Conservation (phyloP, 2,113 vertebrate species). For the Hystrix cristata region DNA sequence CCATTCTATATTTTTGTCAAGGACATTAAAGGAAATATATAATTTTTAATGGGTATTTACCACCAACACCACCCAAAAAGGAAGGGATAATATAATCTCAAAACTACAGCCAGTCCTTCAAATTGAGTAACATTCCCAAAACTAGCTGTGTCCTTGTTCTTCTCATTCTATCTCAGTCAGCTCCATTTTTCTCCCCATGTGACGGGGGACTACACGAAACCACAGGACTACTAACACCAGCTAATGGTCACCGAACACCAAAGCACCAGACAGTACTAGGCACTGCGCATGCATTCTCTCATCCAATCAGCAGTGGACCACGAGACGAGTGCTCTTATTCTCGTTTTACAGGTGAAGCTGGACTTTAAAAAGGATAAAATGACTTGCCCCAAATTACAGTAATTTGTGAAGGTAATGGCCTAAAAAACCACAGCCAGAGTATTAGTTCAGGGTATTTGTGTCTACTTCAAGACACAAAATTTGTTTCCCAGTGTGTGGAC, state of each 20-base stretch:
- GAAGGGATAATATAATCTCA: background rate
- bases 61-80: background rate
- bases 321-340: background rate
- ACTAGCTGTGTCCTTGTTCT: background rate
- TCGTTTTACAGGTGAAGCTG: background rate
- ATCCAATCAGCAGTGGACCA: background rate
- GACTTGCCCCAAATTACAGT: background rate
- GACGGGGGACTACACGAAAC: background rate
- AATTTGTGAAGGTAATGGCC: background rate
- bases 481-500: background rate
- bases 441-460: background rate
- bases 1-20: background rate
- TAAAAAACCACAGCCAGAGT: background rate
- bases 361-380: background rate
- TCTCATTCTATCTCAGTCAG: background rate
- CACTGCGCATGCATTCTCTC: background rate
- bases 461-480: background rate
- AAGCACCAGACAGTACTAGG: background rate
- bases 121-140: background rate
- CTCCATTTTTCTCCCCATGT: background rate
- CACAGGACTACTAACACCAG: background rate
- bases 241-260: background rate
- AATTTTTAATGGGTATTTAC: background rate
- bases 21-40: background rate
- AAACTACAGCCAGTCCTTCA: background rate